Conservation (phyloP, 2,797 vertebrate genomes). For the Centropyge bicolor region DNA sequence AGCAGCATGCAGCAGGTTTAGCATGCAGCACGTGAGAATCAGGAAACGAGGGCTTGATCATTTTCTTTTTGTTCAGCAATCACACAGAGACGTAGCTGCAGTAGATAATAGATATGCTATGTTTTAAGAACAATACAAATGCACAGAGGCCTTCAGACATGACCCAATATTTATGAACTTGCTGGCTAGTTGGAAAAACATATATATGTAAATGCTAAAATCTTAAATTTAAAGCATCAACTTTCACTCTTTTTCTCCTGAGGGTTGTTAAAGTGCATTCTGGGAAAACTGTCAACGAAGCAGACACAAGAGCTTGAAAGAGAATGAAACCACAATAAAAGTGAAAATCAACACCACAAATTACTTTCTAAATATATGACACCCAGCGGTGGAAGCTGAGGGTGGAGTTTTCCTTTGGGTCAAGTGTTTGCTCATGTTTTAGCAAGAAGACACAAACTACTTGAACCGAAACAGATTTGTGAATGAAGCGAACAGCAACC, state of each 20-base stretch:
- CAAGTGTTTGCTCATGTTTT: conserved; percentile 18
- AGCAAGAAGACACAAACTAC: conserved; percentile 21
- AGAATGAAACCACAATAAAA: conserved; percentile 23
- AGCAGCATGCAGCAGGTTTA: conserved; percentile 7
- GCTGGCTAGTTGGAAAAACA: not conserved
- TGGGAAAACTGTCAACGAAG: conserved; percentile 4
- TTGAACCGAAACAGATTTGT: conserved; percentile 18
- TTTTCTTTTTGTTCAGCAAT: not conserved
- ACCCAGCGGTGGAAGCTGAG: conserved; percentile 2
- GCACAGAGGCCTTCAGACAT: not conserved
- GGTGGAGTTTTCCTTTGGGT: conserved; percentile 15
- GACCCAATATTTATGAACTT: conserved; percentile 3
- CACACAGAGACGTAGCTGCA: not conserved
- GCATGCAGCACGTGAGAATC: not conserved
- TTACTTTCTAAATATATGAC: conserved; percentile 16
- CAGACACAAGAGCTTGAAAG: conserved; percentile 16
- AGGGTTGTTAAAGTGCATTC: conserved; percentile 2
- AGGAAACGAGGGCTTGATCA: not conserved
- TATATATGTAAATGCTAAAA: not conserved
- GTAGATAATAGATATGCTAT: not conserved
- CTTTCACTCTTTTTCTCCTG: not conserved
- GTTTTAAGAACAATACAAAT: conserved; percentile 15
- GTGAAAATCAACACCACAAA: conserved; percentile 20
- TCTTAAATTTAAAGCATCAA: not conserved
- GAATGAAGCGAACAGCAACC: conserved; percentile 25